phyloP scores from a whole-genome alignment of 2,888 invertebrate genomes.

The Perdita meconis region DNA sequence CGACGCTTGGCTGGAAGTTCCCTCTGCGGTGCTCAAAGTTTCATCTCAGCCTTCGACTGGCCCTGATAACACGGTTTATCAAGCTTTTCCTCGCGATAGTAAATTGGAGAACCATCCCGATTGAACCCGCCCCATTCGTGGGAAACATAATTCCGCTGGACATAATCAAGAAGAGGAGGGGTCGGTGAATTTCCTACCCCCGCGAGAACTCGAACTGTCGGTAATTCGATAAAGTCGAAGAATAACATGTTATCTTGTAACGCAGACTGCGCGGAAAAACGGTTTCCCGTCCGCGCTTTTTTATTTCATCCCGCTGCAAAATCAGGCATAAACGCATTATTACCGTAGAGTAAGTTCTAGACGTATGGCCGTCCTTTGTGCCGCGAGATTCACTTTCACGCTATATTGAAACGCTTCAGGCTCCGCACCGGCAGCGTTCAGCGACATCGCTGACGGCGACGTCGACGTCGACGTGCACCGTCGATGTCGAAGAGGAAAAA shows the following conservation, averaged over 20 bases:
- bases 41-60: not conserved
- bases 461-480: constrained; percentile 21
- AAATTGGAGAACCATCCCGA: constrained; percentile 26
- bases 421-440: constrained; percentile 23
- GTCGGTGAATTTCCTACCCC: not conserved
- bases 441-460: constrained; percentile 17
- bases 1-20: not conserved
- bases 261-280: not conserved
- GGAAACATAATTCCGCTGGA: not conserved
- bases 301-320: not conserved
- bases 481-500: constrained; percentile 32
- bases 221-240: constrained; percentile 1
- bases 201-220: not conserved
- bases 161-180: constrained; percentile 3
- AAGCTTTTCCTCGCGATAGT: constrained; percentile 40
- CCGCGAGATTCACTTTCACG: constrained; percentile 25
- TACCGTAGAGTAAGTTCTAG: constrained; percentile 14
- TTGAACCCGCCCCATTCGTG: not conserved
- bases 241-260: not conserved
- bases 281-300: not conserved
- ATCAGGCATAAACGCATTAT: constrained; percentile 29
- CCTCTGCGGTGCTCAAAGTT: not conserved
- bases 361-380: constrained; percentile 24
- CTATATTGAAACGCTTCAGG: constrained; percentile 47
- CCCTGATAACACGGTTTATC: constrained; percentile 40